Percentiles rank a stretch among this genome's conserved stretches.
Conservation (phyloP, 1,140 invertebrate species). For the Venturia canescens region DNA sequence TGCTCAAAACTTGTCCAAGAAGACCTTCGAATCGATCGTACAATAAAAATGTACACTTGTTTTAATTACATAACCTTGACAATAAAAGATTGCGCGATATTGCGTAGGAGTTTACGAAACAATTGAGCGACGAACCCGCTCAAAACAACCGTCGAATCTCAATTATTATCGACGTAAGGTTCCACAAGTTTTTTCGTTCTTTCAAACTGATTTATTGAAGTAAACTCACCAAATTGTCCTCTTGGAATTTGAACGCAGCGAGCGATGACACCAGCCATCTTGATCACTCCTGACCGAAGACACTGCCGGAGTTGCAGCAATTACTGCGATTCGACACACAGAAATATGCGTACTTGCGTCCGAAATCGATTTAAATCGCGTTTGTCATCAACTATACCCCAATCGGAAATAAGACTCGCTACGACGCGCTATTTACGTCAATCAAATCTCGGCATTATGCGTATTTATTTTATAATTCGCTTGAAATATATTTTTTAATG, state of each 20-base stretch:
- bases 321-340: no score
- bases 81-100: not conserved
- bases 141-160: not conserved
- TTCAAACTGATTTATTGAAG: not conserved
- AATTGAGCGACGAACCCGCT: not conserved
- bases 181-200: not conserved
- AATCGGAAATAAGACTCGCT: no score
- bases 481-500: no score
- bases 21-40: slow-evolving; percentile 63
- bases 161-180: not conserved
- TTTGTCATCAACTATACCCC: no score
- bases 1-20: slow-evolving; percentile 64
- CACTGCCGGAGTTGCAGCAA: not conserved
- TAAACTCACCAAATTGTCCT: slow-evolving; percentile 78
- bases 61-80: slow-evolving; percentile 74
- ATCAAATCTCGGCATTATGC: no score
- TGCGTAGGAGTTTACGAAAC: slow-evolving; percentile 21
- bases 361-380: no score
- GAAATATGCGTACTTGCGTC: not conserved
- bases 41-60: slow-evolving; percentile 33
- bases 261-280: slow-evolving; percentile 81
- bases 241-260: slow-evolving; percentile 78
- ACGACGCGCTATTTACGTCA: no score
- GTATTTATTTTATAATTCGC: no score
- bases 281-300: slow-evolving; percentile 56